Percentiles rank a stretch among this genome's conserved stretches.
These are phyloP conservation scores for rat (Rattus norvegicus) DNA, from an alignment of 2,113 vertebrate genomes.

Conservation along the genomic window GRCr8 NC_086025.1:21920501-21921000, in stretches of 20 bases:
- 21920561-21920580: background rate
- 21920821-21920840: background rate
- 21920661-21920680: background rate
- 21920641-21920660: background rate
- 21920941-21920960: no score
- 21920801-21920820: background rate
- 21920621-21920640: background rate
- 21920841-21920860: background rate
- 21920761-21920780: background rate
- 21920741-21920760: background rate
- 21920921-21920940: no score
- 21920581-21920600: background rate
- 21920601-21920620: background rate
- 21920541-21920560: background rate
- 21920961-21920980: background rate
- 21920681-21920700: background rate
- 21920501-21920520: background rate
- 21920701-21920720: background rate
- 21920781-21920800: background rate
- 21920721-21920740: background rate
- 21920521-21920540: background rate
- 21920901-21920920: background rate
- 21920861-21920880: background rate
- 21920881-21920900: background rate
- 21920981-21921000: background rate